Evolutionary conservation across 2,888 invertebrate genomes (phyloP).

Genomic region (Sinhomidia bicolor): DNA sequence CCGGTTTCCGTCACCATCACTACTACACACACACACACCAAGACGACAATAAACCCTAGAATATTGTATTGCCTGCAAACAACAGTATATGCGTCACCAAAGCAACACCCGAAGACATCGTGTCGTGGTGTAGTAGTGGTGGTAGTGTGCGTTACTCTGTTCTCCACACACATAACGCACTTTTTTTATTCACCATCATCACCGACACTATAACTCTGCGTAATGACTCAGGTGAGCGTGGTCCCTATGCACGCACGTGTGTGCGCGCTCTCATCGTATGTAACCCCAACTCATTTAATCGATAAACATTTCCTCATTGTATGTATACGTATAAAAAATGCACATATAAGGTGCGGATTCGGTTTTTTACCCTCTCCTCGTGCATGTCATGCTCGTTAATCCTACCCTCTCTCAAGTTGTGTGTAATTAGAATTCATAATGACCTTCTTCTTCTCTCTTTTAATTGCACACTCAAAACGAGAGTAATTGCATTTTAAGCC

Average conservation of each 20-base stretch:
- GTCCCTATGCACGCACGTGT: background rate
- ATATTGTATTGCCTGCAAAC: background rate
- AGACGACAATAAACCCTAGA: background rate
- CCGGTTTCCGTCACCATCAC: slow-evolving; percentile 4
- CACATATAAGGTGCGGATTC: too few relatives aligned
- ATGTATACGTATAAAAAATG: too few relatives aligned
- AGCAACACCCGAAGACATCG: background rate
- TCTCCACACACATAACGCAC: background rate
- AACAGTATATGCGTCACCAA: background rate
- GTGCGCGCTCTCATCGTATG: background rate
- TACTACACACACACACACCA: background rate
- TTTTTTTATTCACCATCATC: background rate
- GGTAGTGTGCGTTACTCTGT: background rate
- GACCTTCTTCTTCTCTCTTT: slow-evolving; percentile 32
- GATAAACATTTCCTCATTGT: slow-evolving; percentile 52
- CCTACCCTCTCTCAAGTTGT: background rate
- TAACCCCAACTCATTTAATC: slow-evolving; percentile 50
- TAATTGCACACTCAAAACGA: slow-evolving; percentile 17
- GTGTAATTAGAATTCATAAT: slow-evolving; percentile 51
- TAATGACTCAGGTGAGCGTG: slow-evolving; percentile 36
- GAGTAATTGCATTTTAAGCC: slow-evolving; percentile 23
- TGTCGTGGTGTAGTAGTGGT: slow-evolving; percentile 7
- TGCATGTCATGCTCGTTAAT: slow-evolving; percentile 23
- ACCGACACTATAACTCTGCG: slow-evolving; percentile 50
- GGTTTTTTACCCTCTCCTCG: too few relatives aligned